Evolutionary conservation across 2,888 invertebrate species (phyloP).

Genomic region (Lymantria dispar): DNA sequence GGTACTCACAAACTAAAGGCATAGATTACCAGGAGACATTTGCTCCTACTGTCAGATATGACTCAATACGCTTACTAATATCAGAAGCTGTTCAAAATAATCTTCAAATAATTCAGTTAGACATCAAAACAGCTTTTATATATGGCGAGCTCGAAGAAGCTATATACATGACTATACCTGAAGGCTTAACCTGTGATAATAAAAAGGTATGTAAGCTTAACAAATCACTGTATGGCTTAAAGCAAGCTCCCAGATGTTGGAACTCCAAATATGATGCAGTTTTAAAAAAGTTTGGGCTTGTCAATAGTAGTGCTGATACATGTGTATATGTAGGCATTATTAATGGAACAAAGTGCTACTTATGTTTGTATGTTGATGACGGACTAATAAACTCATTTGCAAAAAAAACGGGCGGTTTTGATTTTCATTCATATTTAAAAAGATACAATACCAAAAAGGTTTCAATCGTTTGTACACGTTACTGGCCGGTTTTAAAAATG

Average conservation of each 20-base stretch:
- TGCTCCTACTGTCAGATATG: not conserved
- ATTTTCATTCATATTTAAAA: no score
- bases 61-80: not conserved
- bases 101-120: not conserved
- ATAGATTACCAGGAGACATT: not conserved
- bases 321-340: not conserved
- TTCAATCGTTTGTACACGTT: no score
- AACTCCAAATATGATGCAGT: not conserved
- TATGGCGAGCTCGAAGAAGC: not conserved
- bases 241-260: constrained; percentile 4
- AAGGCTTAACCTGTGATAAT: not conserved
- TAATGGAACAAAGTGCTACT: not conserved
- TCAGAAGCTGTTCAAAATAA: not conserved
- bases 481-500: no score
- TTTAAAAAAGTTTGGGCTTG: not conserved
- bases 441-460: no score
- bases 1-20: not conserved
- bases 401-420: no score
- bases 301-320: not conserved
- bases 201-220: constrained; percentile 10
- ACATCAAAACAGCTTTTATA: not conserved
- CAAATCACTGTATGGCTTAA: constrained; percentile 6
- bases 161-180: constrained; percentile 6
- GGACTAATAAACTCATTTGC: no score
- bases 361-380: not conserved